Evolutionary conservation across 1,140 invertebrate species (phyloP), one percentile per base, ranked within the genome.

Genomic region (Aradophagus sp.): DNA sequence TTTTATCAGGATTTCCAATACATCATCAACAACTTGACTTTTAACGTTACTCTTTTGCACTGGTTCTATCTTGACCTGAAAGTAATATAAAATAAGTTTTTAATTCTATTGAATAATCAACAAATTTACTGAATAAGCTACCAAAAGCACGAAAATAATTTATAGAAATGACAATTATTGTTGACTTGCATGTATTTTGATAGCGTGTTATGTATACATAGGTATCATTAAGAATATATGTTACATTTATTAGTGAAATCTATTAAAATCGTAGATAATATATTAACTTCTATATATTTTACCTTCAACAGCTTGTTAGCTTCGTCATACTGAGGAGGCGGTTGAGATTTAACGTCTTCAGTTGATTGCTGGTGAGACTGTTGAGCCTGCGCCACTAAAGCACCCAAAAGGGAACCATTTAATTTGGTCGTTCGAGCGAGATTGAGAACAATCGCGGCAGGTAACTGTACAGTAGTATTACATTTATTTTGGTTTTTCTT

Each of bases 1-100:
- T 80, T 96, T 93, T 12, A 97, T 97, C 0, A 98, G 87, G 74
- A 98, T 97, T 78, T 97, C 95, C n/a, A 98, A 82, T 0, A 98
- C 95, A 84, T 98, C 96, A 78, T 97, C 96, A 55, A 98, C 93
- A 26, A 93, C 93, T 81, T 97, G 94, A 78, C 92, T 92, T 75
- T 94, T 94, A 10, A 93, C 85, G 67, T 88, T 87, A 47, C 77
- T 87, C 58, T 90, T 90, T 41, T 83, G 86, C 0, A 82, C 77
- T 5, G 84, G 83, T 16, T 85, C 83, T 2, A 85, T 82, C 39
- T 86, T 84, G 0, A 85, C 83, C 83, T 86, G 17, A 8, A 52
- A 58, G n/a, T n/a, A n/a, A n/a, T n/a, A n/a, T n/a, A n/a, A n/a
- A n/a, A n/a, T n/a, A n/a, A n/a, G n/a, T n/a, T n/a, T n/a, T n/a